Conservation (phyloP, 2,797 vertebrate species). For the Megalops cyprinoides region DNA sequence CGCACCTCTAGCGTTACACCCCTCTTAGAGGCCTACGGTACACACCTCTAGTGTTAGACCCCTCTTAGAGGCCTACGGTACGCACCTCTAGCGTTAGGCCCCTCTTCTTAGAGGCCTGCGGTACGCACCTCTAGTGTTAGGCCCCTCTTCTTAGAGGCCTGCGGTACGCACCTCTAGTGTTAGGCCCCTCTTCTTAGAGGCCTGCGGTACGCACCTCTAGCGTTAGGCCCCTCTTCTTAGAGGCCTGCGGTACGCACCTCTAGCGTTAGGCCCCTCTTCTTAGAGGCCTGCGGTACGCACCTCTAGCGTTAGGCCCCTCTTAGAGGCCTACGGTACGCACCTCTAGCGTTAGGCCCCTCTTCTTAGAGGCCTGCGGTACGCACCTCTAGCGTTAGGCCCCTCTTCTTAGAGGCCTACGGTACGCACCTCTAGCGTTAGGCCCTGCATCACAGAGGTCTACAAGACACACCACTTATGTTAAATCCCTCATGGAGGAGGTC, state of each 20-base stretch:
- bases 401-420: not conserved
- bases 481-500: no score
- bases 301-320: not conserved
- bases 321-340: not conserved
- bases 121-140: conserved; percentile 63
- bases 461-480: no score
- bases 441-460: not conserved
- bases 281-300: conserved; percentile 87
- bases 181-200: conserved; percentile 70
- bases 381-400: not conserved
- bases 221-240: conserved; percentile 47
- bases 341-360: not conserved
- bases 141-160: conserved; percentile 80
- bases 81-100: conserved; percentile 35
- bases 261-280: conserved; percentile 66
- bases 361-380: not conserved
- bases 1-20: no score
- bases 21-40: conserved; percentile 83
- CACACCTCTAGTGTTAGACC: conserved; percentile 35
- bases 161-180: conserved; percentile 72
- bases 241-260: conserved; percentile 82
- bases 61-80: conserved; percentile 89
- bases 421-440: no score
- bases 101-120: conserved; percentile 87
- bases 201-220: conserved; percentile 78